Evolutionary conservation across 2,113 vertebrate genomes (phyloP).

Genomic region (Pluvianellus socialis): DNA sequence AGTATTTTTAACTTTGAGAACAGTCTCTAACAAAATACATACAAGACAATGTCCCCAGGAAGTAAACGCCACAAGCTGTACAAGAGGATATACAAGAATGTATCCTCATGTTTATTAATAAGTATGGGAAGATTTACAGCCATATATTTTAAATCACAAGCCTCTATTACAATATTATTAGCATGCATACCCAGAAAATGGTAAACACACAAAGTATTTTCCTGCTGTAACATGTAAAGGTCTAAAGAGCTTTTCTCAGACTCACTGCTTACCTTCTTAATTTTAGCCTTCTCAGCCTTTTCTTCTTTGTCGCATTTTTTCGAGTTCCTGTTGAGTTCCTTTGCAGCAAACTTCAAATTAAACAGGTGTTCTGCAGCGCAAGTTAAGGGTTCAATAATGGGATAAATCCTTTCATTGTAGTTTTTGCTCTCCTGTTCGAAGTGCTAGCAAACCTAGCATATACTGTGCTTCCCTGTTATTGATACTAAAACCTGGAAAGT

Average conservation of each 20-base stretch:
- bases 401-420: background rate
- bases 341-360: constrained; percentile 92
- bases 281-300: constrained; percentile 89
- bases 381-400: constrained; percentile 59
- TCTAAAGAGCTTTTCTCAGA: background rate
- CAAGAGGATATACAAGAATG: background rate
- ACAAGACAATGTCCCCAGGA: background rate
- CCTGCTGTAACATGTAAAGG: background rate
- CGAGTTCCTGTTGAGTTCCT: constrained; percentile 88
- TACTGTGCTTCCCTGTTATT: background rate
- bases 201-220: background rate
- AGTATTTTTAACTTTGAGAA: background rate
- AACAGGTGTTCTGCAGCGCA: constrained; percentile 83
- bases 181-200: background rate
- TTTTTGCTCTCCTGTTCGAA: background rate
- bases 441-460: background rate
- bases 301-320: constrained; percentile 96
- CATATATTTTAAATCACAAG: background rate
- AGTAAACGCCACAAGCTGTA: background rate
- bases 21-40: background rate
- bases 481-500: background rate
- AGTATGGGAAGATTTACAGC: too few species aligned
- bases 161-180: background rate
- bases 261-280: constrained; percentile 86
- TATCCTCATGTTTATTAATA: background rate